Evolutionary conservation across 2,113 vertebrate species (phyloP), one percentile per base, ranked within the genome.

Genomic region (Malaclemys terrapin): DNA sequence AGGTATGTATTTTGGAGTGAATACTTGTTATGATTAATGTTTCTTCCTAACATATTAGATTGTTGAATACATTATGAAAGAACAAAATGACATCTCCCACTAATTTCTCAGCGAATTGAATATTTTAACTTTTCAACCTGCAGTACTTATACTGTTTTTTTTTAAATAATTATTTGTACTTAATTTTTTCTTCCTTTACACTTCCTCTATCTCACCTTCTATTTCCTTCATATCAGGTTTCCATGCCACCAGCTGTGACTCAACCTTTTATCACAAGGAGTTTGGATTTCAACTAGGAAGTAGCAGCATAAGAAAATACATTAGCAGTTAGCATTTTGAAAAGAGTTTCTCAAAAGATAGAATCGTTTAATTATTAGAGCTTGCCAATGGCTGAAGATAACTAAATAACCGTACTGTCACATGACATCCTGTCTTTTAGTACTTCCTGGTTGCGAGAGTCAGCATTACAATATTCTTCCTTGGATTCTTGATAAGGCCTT

Each of bases 261-360:
- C 1, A 14, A 42, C 5, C 29, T 17, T 0, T 25, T 5, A 8
- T 4, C 8, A 4, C 49, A 19, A 25, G 52, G 29, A 24, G 2
- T 22, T 5, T 31, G n/a, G 49, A 45, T 1, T 20, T 4, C 19
- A 8, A 3, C 27, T 1, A 3, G 19, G 3, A 50, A 38, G 3
- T 22, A 5, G 38, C 10, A 57, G 31, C 35, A 17, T 54, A 9
- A 42, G 59, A 6, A 1, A 3, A 29, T 2, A 42, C 22, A 38
- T 17, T 19, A 16, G 4, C 11, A 20, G 22, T 3, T 50, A 57
- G 38, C 45, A 12, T 52, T 38, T 24, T 4, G n/a, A 17, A 25
- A 1, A 10, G 2, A 6, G 29, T 35, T 10, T 12, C 56, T 50
- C 59, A 50, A 42, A 29, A 16, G 3, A 42, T 0, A 16, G 27